These are phyloP conservation scores for Poecilobothrus nobilitatus DNA, from an alignment of 2,888 invertebrate species.

Conservation along the genomic window DNA sequence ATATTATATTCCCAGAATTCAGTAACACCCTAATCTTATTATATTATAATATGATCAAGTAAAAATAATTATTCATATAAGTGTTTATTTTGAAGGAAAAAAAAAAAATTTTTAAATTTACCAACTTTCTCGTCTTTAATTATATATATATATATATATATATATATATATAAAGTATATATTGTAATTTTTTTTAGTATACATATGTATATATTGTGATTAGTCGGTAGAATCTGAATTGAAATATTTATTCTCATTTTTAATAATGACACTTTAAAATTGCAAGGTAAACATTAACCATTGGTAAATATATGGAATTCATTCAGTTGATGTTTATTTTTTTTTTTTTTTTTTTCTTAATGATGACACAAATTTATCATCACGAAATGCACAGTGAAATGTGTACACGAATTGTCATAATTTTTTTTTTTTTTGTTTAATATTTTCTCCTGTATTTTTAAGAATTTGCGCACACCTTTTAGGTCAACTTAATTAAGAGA, in stretches of 20 bases:
- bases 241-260: not conserved
- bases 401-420: not conserved
- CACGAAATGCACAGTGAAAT: not conserved
- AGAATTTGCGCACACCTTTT: not conserved
- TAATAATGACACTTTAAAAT: not conserved
- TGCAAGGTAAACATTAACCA: not conserved
- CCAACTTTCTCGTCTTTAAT: too few relatives aligned
- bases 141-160: too few relatives aligned
- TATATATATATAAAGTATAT: too few relatives aligned
- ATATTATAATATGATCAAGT: too few relatives aligned
- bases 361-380: constrained; percentile 3
- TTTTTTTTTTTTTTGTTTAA: not conserved
- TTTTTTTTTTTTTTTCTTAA: not conserved
- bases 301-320: not conserved
- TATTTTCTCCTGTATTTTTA: not conserved
- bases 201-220: not conserved
- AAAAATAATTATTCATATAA: too few relatives aligned
- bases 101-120: too few relatives aligned
- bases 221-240: not conserved
- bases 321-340: not conserved
- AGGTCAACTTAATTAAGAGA: constrained; percentile 2
- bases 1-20: too few relatives aligned
- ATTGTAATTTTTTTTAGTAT: too few relatives aligned
- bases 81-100: too few relatives aligned
- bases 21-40: too few relatives aligned